phyloP scores from a whole-genome alignment of 2,113 vertebrate species.

The Aptenodytes patagonicus region DNA sequence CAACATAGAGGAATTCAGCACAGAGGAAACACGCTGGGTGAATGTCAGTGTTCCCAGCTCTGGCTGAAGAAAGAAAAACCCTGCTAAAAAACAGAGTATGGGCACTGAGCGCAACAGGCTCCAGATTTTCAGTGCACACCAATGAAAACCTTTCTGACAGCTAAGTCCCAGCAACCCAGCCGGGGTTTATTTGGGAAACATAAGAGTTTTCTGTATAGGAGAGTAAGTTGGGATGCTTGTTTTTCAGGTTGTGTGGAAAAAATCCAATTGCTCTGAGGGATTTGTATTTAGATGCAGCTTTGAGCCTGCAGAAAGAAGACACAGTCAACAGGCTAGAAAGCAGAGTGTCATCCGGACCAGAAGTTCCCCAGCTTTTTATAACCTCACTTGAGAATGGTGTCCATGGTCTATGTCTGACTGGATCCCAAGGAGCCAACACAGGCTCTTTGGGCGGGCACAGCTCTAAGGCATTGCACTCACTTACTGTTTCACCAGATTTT shows the following conservation, averaged over 20 bases:
- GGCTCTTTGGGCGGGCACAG: background rate
- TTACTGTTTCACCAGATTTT: background rate
- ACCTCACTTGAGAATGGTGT: background rate
- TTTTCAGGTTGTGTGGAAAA: background rate
- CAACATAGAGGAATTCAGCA: background rate
- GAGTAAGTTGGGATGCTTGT: background rate
- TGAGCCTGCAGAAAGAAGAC: background rate
- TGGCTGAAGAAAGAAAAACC: background rate
- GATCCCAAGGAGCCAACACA: background rate
- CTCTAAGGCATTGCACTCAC: background rate
- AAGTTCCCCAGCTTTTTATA: background rate
- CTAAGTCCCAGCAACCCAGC: background rate
- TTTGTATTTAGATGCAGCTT: background rate
- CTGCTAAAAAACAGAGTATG: background rate
- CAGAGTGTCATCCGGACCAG: background rate
- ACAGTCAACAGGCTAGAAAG: background rate
- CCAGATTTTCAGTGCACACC: background rate
- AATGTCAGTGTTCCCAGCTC: slow-evolving; percentile 19
- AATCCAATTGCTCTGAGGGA: background rate
- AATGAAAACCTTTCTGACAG: background rate
- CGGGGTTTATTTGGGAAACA: background rate
- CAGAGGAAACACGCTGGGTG: slow-evolving; percentile 20
- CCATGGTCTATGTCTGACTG: background rate
- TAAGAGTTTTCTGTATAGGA: background rate
- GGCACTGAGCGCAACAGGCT: background rate